Conservation (phyloP, 2,113 vertebrate species). For the Emydocephalus ijimae region DNA sequence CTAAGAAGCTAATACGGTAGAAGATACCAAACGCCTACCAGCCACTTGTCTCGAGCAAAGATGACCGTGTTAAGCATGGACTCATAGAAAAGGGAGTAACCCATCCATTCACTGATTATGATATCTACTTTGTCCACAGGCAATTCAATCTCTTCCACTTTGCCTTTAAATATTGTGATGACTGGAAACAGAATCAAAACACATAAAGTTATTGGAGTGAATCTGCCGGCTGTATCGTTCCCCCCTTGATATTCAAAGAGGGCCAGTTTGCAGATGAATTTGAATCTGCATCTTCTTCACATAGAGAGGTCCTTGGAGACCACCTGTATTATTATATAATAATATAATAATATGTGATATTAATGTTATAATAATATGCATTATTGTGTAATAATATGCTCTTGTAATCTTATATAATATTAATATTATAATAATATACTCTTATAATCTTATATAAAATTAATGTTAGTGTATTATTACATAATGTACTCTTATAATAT, state of each 20-base stretch:
- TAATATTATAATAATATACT: too few species aligned
- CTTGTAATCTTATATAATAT: too few species aligned
- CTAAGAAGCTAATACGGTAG: background rate
- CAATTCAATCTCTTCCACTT: slow-evolving; percentile 96
- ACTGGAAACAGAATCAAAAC: slow-evolving; percentile 76
- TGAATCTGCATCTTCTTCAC: background rate
- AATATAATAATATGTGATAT: too few species aligned
- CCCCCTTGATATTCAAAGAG: background rate
- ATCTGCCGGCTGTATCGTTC: background rate
- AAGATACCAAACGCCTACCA: slow-evolving; percentile 75
- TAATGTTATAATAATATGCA: too few species aligned
- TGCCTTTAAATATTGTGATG: slow-evolving; percentile 96
- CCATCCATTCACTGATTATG: slow-evolving; percentile 99
- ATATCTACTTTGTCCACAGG: slow-evolving; percentile 96
- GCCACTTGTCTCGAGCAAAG: slow-evolving; percentile 98
- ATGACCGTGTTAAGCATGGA: slow-evolving; percentile 99
- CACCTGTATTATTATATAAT: background rate
- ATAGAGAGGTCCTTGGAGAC: background rate
- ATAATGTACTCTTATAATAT: too few species aligned
- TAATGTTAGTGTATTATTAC: too few species aligned
- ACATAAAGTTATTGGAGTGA: slow-evolving; percentile 35
- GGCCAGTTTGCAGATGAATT: background rate
- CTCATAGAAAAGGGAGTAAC: slow-evolving; percentile 96
- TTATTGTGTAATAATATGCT: too few species aligned
- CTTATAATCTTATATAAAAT: too few species aligned